These are phyloP conservation scores for Callipepla californica DNA, from an alignment of 2,113 vertebrate genomes.

Conservation along the genomic window DNA sequence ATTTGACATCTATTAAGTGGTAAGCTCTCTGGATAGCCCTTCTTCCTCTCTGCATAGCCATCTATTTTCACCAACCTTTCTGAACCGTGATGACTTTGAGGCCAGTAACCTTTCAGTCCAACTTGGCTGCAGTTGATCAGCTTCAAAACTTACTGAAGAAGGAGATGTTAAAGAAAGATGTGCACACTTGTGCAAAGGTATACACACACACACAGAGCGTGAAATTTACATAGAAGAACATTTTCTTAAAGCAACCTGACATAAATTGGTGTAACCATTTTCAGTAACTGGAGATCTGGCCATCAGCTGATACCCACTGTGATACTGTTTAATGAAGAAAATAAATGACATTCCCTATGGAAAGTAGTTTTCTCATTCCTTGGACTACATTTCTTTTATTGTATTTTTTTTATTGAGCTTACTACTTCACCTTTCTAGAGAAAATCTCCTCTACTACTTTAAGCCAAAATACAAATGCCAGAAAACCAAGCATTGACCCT, in stretches of 20 bases:
- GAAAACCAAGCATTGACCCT: neutral
- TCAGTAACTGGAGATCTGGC: neutral
- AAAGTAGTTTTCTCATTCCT: conserved; percentile 10
- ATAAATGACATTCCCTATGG: neutral
- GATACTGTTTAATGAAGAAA: conserved; percentile 13
- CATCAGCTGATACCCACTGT: neutral
- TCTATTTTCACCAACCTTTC: neutral
- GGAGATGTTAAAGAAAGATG: rapidly evolving
- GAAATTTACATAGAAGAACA: neutral
- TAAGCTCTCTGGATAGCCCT: neutral
- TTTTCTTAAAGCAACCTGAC: neutral
- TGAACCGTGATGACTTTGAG: neutral
- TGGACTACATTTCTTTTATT: neutral
- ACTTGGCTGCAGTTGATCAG: neutral
- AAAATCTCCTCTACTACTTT: conserved; percentile 9
- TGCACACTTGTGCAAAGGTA: neutral
- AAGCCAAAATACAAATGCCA: conserved; percentile 16
- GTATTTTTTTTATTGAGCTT: neutral
- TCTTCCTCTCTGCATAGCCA: neutral
- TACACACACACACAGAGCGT: neutral
- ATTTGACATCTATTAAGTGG: neutral
- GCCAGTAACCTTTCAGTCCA: neutral
- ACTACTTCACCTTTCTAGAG: neutral
- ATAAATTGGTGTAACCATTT: neutral
- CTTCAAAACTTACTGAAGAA: neutral